Evolutionary conservation across 2,888 invertebrate genomes (phyloP).

Genomic region (Cephus pygmeus): DNA sequence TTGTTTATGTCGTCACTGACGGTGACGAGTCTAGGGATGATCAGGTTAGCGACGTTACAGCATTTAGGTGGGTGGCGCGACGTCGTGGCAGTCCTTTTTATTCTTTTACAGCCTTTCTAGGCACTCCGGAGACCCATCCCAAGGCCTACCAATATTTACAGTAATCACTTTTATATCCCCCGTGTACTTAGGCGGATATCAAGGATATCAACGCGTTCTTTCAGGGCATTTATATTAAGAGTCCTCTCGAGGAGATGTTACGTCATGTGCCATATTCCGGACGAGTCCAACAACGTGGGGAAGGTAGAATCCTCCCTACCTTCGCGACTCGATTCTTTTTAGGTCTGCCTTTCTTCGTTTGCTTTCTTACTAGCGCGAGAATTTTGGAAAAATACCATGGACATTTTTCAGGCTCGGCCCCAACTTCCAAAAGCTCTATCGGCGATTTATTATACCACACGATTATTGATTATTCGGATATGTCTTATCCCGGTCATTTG

Average conservation of each 20-base stretch:
- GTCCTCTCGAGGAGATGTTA: neutral
- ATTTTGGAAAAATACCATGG: neutral
- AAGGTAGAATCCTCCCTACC: slow-evolving; percentile 10
- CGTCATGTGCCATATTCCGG: neutral
- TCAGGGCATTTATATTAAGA: neutral
- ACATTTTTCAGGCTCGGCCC: slow-evolving; percentile 50
- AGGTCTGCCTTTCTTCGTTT: slow-evolving; percentile 39
- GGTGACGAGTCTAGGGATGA: neutral
- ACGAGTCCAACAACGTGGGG: neutral
- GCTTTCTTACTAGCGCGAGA: slow-evolving; percentile 34
- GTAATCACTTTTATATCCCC: neutral
- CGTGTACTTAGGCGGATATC: neutral
- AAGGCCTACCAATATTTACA: neutral
- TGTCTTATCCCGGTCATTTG: slow-evolving; percentile 17
- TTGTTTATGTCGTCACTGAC: neutral
- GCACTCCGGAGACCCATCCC: slow-evolving; percentile 57
- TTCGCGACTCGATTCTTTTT: slow-evolving; percentile 36
- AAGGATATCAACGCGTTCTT: neutral
- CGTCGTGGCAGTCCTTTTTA: slow-evolving; percentile 43
- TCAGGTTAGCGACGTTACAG: slow-evolving; percentile 57
- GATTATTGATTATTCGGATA: slow-evolving; percentile 14
- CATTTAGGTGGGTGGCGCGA: slow-evolving; percentile 55
- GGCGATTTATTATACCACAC: slow-evolving; percentile 29
- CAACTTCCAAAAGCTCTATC: slow-evolving; percentile 50
- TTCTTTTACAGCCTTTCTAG: slow-evolving; percentile 63